Conservation (phyloP, 1,140 invertebrate genomes). For the Odontomachus brunneus region DNA sequence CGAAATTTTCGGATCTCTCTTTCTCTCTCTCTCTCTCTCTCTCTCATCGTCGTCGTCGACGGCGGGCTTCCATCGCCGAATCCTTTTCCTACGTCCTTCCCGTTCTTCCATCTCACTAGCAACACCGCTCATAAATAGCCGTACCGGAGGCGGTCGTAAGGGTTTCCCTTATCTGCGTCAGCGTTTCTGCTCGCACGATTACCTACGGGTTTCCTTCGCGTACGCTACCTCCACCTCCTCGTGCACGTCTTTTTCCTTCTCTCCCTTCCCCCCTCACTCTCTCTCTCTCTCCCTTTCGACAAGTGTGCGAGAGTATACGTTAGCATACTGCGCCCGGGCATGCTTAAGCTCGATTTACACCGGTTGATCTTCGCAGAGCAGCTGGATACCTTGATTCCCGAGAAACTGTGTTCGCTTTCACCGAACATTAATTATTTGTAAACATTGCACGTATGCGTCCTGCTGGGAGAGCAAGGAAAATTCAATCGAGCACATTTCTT, state of each 20-base stretch:
- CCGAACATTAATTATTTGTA: background rate
- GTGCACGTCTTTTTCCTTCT: background rate
- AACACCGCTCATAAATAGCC: slow-evolving; percentile 70
- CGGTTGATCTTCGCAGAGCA: background rate
- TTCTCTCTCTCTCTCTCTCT: too few species aligned
- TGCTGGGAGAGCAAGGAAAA: too few species aligned
- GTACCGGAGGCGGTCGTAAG: slow-evolving; percentile 66
- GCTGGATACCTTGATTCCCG: background rate
- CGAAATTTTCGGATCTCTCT: slow-evolving; percentile 57
- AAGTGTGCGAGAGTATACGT: slow-evolving; percentile 34
- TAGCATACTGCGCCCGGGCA: slow-evolving; percentile 29
- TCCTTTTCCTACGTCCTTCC: slow-evolving; percentile 38
- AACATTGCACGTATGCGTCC: background rate
- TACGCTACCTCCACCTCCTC: slow-evolving; percentile 15
- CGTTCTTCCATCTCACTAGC: slow-evolving; percentile 58
- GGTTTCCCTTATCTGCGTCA: slow-evolving; percentile 74
- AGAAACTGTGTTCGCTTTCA: background rate
- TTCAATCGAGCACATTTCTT: too few species aligned
- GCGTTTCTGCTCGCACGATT: slow-evolving; percentile 73
- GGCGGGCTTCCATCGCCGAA: slow-evolving; percentile 17
- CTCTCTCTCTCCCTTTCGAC: slow-evolving; percentile 40
- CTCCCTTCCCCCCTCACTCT: background rate
- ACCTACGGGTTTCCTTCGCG: slow-evolving; percentile 68
- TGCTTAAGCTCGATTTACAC: slow-evolving; percentile 37
- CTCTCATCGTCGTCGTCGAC: background rate